Percentiles rank a stretch among this genome's conserved stretches.
Evolutionary conservation across 2,888 invertebrate species (phyloP).

Genomic region (Latheticus oryzae): DNA sequence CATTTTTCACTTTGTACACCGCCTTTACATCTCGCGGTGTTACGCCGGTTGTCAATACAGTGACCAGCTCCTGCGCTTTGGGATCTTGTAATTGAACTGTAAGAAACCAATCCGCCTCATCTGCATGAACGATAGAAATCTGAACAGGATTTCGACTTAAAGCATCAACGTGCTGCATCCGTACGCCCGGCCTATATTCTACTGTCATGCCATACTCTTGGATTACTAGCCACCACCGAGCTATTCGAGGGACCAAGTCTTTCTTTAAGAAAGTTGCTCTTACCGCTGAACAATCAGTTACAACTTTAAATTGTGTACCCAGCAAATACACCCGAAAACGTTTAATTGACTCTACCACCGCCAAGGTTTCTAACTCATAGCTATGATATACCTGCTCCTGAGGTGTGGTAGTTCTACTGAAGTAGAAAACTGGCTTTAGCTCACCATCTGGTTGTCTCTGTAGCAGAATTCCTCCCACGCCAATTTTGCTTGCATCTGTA

Average conservation of each 20-base stretch:
- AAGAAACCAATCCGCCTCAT: conserved; percentile 36
- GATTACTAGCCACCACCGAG: conserved; percentile 4
- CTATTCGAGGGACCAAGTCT: conserved; percentile 10
- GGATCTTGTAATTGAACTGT: conserved; percentile 43
- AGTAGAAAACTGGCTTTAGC: conserved; percentile 1
- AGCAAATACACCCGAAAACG: conserved; percentile 7
- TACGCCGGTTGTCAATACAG: conserved; percentile 4
- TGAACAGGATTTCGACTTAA: conserved; percentile 31
- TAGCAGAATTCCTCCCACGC: conserved; percentile 50
- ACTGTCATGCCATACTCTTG: conserved; percentile 19
- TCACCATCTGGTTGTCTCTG: neutral
- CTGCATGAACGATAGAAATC: conserved; percentile 7
- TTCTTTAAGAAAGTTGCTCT: neutral
- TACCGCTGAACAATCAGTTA: conserved; percentile 7
- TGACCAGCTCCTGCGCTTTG: conserved; percentile 24
- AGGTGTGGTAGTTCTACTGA: neutral
- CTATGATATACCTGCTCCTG: conserved; percentile 9
- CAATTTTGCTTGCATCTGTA: conserved; percentile 51
- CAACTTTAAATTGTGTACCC: conserved; percentile 5
- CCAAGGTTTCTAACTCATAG: conserved; percentile 14
- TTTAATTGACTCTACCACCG: conserved; percentile 1
- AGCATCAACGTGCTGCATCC: conserved; percentile 35
- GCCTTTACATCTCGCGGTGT: neutral
- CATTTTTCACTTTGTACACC: conserved; percentile 20
- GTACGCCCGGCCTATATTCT: conserved; percentile 10